These are phyloP conservation scores for Acanthococcus lagerstroemiae DNA, from an alignment of 2,888 invertebrate species.

Conservation along the genomic window DNA sequence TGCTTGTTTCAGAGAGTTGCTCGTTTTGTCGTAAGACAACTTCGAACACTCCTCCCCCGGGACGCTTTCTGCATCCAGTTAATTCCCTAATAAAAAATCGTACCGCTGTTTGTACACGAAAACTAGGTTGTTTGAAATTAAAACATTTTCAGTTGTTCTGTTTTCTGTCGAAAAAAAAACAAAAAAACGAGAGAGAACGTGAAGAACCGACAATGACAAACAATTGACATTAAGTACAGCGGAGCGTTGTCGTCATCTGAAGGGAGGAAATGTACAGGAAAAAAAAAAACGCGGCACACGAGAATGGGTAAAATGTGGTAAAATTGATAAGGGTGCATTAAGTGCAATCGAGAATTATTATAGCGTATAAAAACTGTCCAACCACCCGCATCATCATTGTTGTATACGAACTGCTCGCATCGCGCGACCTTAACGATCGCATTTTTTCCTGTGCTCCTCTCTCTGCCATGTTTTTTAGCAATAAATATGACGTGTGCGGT, in stretches of 20 bases:
- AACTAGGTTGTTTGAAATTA: no score
- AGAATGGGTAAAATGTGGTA: slow-evolving; percentile 11
- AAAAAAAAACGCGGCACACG: neutral
- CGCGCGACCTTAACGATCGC: slow-evolving; percentile 9
- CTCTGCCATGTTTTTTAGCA: neutral
- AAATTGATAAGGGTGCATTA: slow-evolving; percentile 24
- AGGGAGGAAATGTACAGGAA: no score
- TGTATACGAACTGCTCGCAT: neutral
- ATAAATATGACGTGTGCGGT: slow-evolving; percentile 7
- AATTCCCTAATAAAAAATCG: no score
- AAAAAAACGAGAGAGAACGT: no score
- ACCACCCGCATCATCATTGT: slow-evolving; percentile 19
- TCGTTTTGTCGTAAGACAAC: no score
- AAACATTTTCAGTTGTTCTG: no score
- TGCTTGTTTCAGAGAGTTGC: no score
- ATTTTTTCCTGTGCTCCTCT: neutral
- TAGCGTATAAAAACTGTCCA: slow-evolving; percentile 11
- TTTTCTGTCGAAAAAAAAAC: no score
- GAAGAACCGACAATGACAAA: neutral
- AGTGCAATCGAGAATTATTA: slow-evolving; percentile 23
- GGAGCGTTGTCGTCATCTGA: neutral
- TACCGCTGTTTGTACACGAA: no score
- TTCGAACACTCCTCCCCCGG: no score
- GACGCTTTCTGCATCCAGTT: no score
- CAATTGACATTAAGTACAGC: neutral